Percentiles rank a stretch among this genome's conserved stretches.
phyloP scores from a whole-genome alignment of 2,888 invertebrate genomes.

The Agrenia bidenticulata region DNA sequence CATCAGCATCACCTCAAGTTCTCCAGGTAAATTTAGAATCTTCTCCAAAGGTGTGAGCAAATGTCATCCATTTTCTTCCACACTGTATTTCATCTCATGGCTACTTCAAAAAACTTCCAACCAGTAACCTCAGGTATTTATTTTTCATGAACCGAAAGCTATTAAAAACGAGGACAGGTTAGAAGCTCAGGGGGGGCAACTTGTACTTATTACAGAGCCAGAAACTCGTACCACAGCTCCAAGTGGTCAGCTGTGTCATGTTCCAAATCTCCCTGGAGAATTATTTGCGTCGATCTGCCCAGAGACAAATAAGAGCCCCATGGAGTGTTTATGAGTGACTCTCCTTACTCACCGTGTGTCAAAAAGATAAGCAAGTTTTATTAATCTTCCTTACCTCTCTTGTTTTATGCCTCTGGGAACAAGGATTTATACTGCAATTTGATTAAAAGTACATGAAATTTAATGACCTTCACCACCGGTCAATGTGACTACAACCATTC shows the following conservation, averaged over 20 bases:
- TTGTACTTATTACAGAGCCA: background rate
- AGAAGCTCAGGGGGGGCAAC: conserved; percentile 3
- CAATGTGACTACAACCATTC: too few species aligned
- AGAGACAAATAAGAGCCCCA: conserved; percentile 6
- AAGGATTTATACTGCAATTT: conserved; percentile 7
- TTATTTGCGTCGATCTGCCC: background rate
- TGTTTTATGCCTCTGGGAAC: conserved; percentile 3
- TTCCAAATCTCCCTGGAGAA: background rate
- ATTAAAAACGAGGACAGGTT: conserved; percentile 14
- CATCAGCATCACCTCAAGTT: too few species aligned
- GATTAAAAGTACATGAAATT: background rate
- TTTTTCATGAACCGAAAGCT: background rate
- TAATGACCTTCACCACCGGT: background rate
- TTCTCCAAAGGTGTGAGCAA: too few species aligned
- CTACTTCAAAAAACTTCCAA: too few species aligned
- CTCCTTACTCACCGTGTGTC: background rate
- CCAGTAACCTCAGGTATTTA: too few species aligned
- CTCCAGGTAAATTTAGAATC: too few species aligned
- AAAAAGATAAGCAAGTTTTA: conserved; percentile 4
- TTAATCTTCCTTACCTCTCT: background rate
- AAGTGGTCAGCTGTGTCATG: conserved; percentile 5
- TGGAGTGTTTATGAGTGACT: conserved; percentile 11
- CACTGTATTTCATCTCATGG: too few species aligned
- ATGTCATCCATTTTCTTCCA: too few species aligned
- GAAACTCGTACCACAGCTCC: background rate